Conservation (phyloP, 2,888 invertebrate genomes). For the Chironomus tentans region DNA sequence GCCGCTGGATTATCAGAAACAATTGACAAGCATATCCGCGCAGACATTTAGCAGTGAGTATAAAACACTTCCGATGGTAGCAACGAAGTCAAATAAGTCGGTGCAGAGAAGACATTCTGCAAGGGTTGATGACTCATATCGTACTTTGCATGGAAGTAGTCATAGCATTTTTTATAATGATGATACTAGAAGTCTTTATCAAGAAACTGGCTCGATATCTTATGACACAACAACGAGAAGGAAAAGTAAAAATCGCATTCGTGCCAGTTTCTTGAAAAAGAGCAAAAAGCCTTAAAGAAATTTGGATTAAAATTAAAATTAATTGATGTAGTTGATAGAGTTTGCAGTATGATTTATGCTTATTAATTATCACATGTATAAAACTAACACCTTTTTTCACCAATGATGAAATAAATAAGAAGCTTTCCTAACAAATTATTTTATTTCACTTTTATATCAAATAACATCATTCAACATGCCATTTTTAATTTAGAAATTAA, state of each 20-base stretch:
- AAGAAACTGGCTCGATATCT: background rate
- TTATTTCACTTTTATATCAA: no score
- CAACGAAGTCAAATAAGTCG: slow-evolving; percentile 29
- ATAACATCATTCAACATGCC: no score
- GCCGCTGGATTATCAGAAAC: slow-evolving; percentile 45
- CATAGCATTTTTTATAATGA: background rate
- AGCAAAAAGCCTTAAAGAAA: background rate
- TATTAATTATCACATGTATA: no score
- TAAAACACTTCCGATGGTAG: slow-evolving; percentile 29
- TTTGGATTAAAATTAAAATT: background rate
- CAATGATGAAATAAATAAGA: no score
- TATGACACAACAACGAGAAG: background rate
- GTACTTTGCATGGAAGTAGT: no score
- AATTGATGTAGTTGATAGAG: background rate
- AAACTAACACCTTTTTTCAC: no score
- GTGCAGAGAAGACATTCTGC: slow-evolving; percentile 28
- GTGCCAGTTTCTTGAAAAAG: background rate
- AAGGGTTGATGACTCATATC: slow-evolving; percentile 6
- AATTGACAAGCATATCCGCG: slow-evolving; percentile 63
- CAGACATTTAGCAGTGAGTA: slow-evolving; percentile 69
- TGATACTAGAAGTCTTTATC: background rate
- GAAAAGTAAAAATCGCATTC: background rate
- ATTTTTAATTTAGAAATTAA: no score
- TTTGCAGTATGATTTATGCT: no score
- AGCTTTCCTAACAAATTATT: no score